Evolutionary conservation across 2,888 invertebrate genomes (phyloP).

Genomic region (Dione juno): DNA sequence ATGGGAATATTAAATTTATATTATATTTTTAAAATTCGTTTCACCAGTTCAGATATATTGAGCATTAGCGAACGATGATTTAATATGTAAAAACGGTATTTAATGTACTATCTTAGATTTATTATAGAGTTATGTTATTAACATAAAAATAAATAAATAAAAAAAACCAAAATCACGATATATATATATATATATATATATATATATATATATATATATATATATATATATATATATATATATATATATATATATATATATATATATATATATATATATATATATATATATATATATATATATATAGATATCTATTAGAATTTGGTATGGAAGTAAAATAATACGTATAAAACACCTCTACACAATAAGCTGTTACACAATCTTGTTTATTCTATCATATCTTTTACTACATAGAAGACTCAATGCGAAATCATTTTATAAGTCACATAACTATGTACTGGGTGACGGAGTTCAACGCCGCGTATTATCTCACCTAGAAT

Average conservation of each 20-base stretch:
- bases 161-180: no score
- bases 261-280: background rate
- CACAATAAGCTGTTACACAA: no score
- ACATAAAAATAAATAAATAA: background rate
- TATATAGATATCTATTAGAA: background rate
- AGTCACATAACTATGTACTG: no score
- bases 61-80: background rate
- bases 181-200: background rate
- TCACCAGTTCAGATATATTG: conserved; percentile 6
- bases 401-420: no score
- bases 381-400: no score
- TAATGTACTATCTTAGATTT: conserved; percentile 4
- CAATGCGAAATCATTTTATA: no score
- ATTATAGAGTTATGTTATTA: background rate
- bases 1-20: conserved; percentile 14
- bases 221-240: background rate
- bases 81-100: conserved; percentile 6
- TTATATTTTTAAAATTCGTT: conserved; percentile 14
- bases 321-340: no score
- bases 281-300: background rate
- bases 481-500: no score
- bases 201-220: background rate
- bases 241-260: background rate
- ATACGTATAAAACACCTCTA: no score
- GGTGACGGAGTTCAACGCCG: no score